Conservation (phyloP, 2,113 vertebrate genomes). For the Ammospiza nelsoni region DNA sequence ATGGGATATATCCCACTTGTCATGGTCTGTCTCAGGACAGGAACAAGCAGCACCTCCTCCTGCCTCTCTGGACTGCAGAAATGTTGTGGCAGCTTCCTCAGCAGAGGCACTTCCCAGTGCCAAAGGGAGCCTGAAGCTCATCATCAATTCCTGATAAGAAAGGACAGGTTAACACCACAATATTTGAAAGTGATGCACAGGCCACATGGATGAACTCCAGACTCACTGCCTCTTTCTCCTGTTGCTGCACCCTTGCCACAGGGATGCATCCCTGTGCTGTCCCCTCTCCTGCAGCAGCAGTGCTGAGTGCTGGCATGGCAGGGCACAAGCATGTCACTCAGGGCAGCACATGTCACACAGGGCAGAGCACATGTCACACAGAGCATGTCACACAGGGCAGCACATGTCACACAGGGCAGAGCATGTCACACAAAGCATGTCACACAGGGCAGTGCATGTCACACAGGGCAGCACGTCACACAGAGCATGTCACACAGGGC, state of each 20-base stretch:
- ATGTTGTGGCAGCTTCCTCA: neutral
- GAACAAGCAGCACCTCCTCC: neutral
- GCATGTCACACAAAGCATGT: no score
- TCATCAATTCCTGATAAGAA: rapidly evolving
- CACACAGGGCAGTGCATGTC: no score
- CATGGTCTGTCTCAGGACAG: neutral
- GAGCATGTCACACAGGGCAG: no score
- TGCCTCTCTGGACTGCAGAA: neutral
- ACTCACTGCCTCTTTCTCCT: neutral
- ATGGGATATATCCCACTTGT: neutral
- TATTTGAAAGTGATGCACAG: neutral
- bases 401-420: no score
- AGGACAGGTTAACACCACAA: rapidly evolving
- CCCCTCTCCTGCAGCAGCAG: neutral
- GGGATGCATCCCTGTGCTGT: rapidly evolving
- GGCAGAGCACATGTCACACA: no score
- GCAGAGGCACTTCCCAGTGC: neutral
- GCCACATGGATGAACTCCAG: rapidly evolving
- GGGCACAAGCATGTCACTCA: neutral
- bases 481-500: no score
- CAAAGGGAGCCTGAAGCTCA: neutral
- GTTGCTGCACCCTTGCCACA: rapidly evolving
- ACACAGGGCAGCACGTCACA: no score
- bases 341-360: no score
- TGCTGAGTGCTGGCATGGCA: neutral